phyloP scores from a whole-genome alignment of 2,888 invertebrate genomes.

The Stramonita haemastoma region DNA sequence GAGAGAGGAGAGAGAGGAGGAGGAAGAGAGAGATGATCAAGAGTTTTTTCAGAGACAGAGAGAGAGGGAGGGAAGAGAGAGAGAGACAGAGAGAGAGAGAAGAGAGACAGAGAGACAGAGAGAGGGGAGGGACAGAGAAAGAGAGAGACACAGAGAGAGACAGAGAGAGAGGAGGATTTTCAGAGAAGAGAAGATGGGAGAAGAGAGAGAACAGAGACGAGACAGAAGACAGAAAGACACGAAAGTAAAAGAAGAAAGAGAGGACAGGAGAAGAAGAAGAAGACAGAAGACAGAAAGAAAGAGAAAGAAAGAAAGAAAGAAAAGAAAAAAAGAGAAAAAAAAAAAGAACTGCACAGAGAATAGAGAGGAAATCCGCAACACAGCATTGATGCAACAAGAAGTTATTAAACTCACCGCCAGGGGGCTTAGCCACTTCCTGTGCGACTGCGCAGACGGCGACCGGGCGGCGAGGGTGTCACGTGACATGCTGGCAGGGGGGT shows the following conservation, averaged over 20 bases:
- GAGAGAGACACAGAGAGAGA: background rate
- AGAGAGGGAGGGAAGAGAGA: background rate
- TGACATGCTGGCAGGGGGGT: constrained; percentile 17
- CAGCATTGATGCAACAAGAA: constrained; percentile 29
- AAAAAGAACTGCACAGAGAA: background rate
- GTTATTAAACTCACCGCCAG: constrained; percentile 38
- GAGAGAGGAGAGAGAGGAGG: too few species aligned
- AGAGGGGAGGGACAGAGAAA: too few species aligned
- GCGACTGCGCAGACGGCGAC: constrained; percentile 28
- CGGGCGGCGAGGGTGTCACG: constrained; percentile 27
- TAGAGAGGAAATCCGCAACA: background rate
- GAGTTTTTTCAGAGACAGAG: too few species aligned
- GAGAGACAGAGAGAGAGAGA: too few species aligned
- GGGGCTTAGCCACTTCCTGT: constrained; percentile 34
- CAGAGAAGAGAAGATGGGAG: too few species aligned
- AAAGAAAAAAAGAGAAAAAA: background rate
- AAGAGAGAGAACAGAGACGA: background rate
- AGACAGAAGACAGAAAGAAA: background rate
- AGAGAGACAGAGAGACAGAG: too few species aligned
- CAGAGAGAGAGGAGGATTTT: background rate
- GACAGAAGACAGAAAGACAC: background rate
- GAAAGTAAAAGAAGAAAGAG: background rate
- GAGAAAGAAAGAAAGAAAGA: background rate
- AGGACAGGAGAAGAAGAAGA: background rate
- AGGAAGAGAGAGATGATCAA: too few species aligned